Percentiles rank a stretch among this genome's conserved stretches.
Evolutionary conservation across 1,140 invertebrate species (phyloP).

Genomic region (Tenebrio molitor): DNA sequence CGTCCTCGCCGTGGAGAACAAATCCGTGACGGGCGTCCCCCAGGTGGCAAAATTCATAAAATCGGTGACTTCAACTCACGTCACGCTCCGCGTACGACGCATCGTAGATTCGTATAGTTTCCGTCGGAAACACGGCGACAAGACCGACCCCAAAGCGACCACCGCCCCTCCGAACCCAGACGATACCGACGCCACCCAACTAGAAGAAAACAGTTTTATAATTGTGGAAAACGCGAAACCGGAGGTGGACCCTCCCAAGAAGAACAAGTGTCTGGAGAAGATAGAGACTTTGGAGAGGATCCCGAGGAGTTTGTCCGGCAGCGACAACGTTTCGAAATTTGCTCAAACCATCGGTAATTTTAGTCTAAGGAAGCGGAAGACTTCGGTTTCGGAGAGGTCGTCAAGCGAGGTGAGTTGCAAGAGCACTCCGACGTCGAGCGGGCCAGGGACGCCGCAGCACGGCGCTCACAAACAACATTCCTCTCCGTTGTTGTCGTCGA

Average conservation of each 20-base stretch:
- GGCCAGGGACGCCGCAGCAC: conserved; percentile 68
- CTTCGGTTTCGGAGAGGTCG: conserved; percentile 69
- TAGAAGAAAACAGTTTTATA: conserved; percentile 59
- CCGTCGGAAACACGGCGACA: conserved; percentile 46
- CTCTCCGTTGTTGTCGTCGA: conserved; percentile 60
- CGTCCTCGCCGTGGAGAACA: conserved; percentile 85
- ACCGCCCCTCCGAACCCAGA: conserved; percentile 29
- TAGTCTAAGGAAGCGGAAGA: conserved; percentile 71
- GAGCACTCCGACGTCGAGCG: conserved; percentile 70
- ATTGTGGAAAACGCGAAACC: conserved; percentile 60
- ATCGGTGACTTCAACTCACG: conserved; percentile 67
- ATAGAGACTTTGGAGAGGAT: conserved; percentile 47
- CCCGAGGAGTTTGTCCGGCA: conserved; percentile 59
- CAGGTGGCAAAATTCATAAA: conserved; percentile 81
- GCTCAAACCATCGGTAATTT: conserved; percentile 66
- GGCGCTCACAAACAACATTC: conserved; percentile 50
- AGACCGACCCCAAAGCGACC: conserved; percentile 6
- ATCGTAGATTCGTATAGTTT: conserved; percentile 64
- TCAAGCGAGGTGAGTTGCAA: conserved; percentile 70
- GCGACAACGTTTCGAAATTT: conserved; percentile 65
- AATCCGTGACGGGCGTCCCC: conserved; percentile 78
- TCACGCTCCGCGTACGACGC: conserved; percentile 74
- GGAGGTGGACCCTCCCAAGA: conserved; percentile 52
- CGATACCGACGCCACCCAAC: conserved; percentile 51
- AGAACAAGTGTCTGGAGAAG: conserved; percentile 23